Evolutionary conservation across 30 jellyfish, hydroid and myxozoan species (phyloP).

Genomic region (Hydra vulgaris): DNA sequence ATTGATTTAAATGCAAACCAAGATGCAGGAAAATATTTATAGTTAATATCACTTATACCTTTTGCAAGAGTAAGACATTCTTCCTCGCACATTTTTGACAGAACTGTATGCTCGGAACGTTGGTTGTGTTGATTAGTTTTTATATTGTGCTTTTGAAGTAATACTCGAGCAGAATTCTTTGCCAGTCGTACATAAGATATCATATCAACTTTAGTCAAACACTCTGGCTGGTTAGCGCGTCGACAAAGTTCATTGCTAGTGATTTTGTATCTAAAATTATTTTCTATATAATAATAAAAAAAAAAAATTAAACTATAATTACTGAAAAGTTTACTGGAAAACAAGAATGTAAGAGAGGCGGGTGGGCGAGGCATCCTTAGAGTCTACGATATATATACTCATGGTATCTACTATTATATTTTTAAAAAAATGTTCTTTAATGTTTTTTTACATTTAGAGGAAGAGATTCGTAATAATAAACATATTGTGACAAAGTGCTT

Average conservation of each 20-base stretch:
- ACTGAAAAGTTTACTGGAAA: too few species aligned
- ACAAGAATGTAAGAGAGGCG: too few species aligned
- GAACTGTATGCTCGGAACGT: constrained; percentile 60
- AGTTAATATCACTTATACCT: constrained; percentile 48
- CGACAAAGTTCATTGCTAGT: constrained; percentile 57
- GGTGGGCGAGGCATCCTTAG: too few species aligned
- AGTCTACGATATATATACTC: too few species aligned
- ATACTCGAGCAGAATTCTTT: constrained; percentile 65
- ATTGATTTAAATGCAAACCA: constrained; percentile 28
- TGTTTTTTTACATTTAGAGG: too few species aligned
- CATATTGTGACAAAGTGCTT: too few species aligned
- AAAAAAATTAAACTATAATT: too few species aligned
- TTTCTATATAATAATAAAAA: neutral
- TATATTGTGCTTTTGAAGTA: constrained; percentile 55
- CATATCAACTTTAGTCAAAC: constrained; percentile 85
- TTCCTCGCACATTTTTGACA: constrained; percentile 64
- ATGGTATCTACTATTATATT: too few species aligned
- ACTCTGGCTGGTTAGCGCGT: constrained; percentile 68
- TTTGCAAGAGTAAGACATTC: constrained; percentile 68
- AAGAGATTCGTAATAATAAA: too few species aligned
- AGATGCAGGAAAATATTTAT: constrained; percentile 45
- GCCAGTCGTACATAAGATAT: constrained; percentile 81
- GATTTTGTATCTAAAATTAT: constrained; percentile 47
- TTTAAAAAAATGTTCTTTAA: too few species aligned
- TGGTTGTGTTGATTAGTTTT: constrained; percentile 48